Evolutionary conservation across 2,888 invertebrate species (phyloP).

Genomic region (Anthoptus insignis): DNA sequence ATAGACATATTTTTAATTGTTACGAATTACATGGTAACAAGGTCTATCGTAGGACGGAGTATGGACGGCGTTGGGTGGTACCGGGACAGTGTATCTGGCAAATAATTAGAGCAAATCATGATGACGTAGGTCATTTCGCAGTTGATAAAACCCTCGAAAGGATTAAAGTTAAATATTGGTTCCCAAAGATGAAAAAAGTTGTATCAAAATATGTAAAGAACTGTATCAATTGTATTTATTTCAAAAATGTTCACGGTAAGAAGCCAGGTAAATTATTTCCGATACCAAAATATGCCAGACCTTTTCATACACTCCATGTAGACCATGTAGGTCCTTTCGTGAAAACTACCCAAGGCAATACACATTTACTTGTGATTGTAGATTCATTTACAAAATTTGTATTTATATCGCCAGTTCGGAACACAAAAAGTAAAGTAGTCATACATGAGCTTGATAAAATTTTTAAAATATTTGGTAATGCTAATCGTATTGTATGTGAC

Average conservation of each 20-base stretch:
- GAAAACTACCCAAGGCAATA: slow-evolving; percentile 47
- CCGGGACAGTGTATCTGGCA: slow-evolving; percentile 48
- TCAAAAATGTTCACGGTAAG: slow-evolving; percentile 3
- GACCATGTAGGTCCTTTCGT: slow-evolving; percentile 48
- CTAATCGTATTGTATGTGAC: slow-evolving; percentile 40
- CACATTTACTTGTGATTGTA: slow-evolving; percentile 54
- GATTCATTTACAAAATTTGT: slow-evolving; percentile 60
- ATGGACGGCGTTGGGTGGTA: slow-evolving; percentile 49
- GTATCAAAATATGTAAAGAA: slow-evolving; percentile 42
- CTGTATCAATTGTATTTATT: slow-evolving; percentile 39
- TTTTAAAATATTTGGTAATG: slow-evolving; percentile 37
- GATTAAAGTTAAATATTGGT: slow-evolving; percentile 40
- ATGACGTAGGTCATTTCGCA: slow-evolving; percentile 46
- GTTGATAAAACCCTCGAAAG: slow-evolving; percentile 15
- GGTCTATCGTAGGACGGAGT: slow-evolving; percentile 46
- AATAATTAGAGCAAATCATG: slow-evolving; percentile 39
- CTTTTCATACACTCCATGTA: slow-evolving; percentile 38
- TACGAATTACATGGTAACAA: slow-evolving; percentile 47
- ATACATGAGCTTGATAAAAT: slow-evolving; percentile 21
- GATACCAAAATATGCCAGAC: slow-evolving; percentile 28
- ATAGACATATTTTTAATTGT: slow-evolving; percentile 35
- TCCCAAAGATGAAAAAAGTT: slow-evolving; percentile 37
- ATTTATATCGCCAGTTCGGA: slow-evolving; percentile 38
- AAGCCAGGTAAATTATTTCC: slow-evolving; percentile 32
- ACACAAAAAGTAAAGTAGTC: slow-evolving; percentile 36